Percentiles rank a stretch among this genome's conserved stretches.
These are phyloP conservation scores for Nomada lathburiana DNA, from an alignment of 2,888 invertebrate species.

Conservation along the genomic window DNA sequence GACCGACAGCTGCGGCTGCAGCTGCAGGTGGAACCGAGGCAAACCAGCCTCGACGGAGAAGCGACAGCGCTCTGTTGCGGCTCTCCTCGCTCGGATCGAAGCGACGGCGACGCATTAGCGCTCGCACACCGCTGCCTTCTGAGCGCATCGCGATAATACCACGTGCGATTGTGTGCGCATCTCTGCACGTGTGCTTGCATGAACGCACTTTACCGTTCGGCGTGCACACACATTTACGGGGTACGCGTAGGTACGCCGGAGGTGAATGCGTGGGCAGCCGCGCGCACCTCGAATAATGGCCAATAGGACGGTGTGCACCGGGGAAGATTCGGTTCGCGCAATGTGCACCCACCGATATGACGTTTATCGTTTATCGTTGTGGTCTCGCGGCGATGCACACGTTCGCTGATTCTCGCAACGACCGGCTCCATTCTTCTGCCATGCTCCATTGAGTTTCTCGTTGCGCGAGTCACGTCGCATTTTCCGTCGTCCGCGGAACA, in stretches of 20 bases:
- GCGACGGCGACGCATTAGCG: slow-evolving; percentile 58
- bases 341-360: slow-evolving; percentile 26
- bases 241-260: neutral
- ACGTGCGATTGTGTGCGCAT: neutral
- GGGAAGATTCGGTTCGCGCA: slow-evolving; percentile 16
- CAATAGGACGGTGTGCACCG: slow-evolving; percentile 21
- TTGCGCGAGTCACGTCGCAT: neutral
- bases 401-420: neutral
- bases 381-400: slow-evolving; percentile 4
- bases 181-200: neutral
- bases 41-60: slow-evolving; percentile 41
- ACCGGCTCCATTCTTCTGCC: neutral
- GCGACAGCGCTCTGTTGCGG: slow-evolving; percentile 40
- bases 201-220: neutral
- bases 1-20: slow-evolving; percentile 59
- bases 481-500: neutral
- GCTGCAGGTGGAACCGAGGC: slow-evolving; percentile 45
- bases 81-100: slow-evolving; percentile 50
- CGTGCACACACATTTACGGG: neutral
- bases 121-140: slow-evolving; percentile 52
- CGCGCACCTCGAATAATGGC: slow-evolving; percentile 45
- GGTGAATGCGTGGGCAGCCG: slow-evolving; percentile 35
- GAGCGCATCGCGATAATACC: slow-evolving; percentile 56
- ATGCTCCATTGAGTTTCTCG: slow-evolving; percentile 8
- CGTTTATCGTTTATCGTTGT: slow-evolving; percentile 43